Base-by-base conservation (phyloP, 2,797 vertebrate species). In the Schizopygopsis pylzovi region DNA sequence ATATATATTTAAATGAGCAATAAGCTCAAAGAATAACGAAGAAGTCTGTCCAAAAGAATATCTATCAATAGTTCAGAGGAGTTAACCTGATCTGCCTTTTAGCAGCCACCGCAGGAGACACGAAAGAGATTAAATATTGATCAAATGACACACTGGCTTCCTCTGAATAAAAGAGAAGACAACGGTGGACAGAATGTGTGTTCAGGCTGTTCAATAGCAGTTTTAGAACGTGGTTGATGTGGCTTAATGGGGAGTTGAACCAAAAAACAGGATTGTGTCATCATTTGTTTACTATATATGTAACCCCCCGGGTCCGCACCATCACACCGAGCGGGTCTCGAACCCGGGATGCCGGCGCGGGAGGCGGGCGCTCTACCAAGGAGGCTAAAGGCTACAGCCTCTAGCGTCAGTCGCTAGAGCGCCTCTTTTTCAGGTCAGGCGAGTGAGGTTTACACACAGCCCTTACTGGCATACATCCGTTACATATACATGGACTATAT, bases 121-220 rank as follows among this genome's bases (percentile, higher is more conserved):
- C 6, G 12, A 70, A 67, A 85, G 63, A 78, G 65, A 85, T 85
- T 79, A 79, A 79, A 79, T 85, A 79, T 85, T 79, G 76, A 85
- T 85, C 76, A 85, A 71, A 79, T 79, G 75, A 79, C 83, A 85
- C 49, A n/a, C 37, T 47, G 75, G 83, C 52, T 85, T 79, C 52
- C 75, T 71, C 65, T 59, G 49, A 39, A 85, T 85, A 71, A 79
- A 78, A 79, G 49, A 84, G 39, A 85, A 71, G 75, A 79, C 52
- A 45, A 45, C 12, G 13, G 79, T 45, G 43, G 49, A 70, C 75
- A 78, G 61, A 67, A 52, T 41, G 61, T 84, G 59, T 78, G 47
- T 56, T 68, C 61, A 25, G 72, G 33, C 47, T 25, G 71, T 77
- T 78, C 37, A 78, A 78, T 68, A 41, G 16, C 20, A 77, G n/a